Evolutionary conservation across 1,140 invertebrate species (phyloP).

Genomic region (Tachypleus tridentatus): DNA sequence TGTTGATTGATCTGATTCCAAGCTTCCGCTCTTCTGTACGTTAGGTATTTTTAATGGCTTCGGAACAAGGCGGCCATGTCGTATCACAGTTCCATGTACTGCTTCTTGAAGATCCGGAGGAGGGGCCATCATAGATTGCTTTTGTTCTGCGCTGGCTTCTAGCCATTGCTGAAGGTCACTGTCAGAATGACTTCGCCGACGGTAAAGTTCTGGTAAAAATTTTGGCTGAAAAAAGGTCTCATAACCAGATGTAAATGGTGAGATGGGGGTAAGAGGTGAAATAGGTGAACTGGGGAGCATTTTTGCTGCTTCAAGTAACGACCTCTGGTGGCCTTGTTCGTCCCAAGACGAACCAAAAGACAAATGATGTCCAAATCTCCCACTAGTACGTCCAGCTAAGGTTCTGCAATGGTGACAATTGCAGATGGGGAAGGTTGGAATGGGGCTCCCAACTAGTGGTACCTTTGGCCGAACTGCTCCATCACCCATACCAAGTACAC

Average conservation of each 20-base stretch:
- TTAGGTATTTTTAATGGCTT: conserved; percentile 35
- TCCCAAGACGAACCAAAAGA: conserved; percentile 6
- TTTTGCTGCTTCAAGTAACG: conserved; percentile 37
- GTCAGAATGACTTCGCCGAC: conserved; percentile 55
- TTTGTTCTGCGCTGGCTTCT: conserved; percentile 10
- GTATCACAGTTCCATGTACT: conserved; percentile 19
- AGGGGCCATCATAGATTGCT: conserved; percentile 35
- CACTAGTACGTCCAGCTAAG: conserved; percentile 11
- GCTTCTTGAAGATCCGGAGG: conserved; percentile 18
- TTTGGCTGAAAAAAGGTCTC: conserved; percentile 45
- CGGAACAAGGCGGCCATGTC: conserved; percentile 28
- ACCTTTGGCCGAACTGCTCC: conserved; percentile 13
- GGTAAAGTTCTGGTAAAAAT: conserved; percentile 54
- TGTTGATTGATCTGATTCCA: conserved; percentile 27
- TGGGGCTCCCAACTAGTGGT: neutral
- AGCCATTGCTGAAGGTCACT: conserved; percentile 42
- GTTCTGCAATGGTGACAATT: conserved; percentile 16
- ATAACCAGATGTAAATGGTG: conserved; percentile 19
- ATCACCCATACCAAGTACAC: conserved; percentile 17
- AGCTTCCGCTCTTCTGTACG: conserved; percentile 19
- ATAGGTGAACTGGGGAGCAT: conserved; percentile 34
- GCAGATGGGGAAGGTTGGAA: conserved; percentile 14
- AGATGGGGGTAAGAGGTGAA: conserved; percentile 29
- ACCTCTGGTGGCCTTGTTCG: conserved; percentile 40
- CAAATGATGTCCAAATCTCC: conserved; percentile 4